Evolutionary conservation across 2,113 vertebrate species (phyloP), one percentile per base, ranked within the genome.

Genomic region (Entelurus aequoreus): DNA sequence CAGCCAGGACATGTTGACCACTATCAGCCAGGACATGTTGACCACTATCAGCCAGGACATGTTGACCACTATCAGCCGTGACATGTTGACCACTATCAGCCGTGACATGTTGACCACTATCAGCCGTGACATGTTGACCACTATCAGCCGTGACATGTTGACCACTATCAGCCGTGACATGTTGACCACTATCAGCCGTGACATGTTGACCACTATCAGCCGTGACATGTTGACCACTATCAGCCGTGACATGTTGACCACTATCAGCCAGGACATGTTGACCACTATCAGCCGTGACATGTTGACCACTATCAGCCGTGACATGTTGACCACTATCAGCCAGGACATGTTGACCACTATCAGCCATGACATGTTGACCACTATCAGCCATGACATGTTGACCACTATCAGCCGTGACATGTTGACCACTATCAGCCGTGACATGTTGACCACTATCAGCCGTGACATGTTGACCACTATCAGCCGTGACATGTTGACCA

Each of bases 1-100:
- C 28, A 28, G 19, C 19, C n/a, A n/a, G n/a, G 90, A 82, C 62
- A 54, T 51, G 28, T 66, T 58, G 62, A 28, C 28, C 28, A 28
- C 28, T 28, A 28, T 4, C 28, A 28, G 19, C 19, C n/a, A n/a
- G n/a, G 90, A 82, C 62, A 54, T 51, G 28, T 66, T 58, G 62
- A 28, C 28, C 28, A 28, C 28, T 28, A 28, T 4, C 28, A 28
- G 19, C 19, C n/a, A n/a, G n/a, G 90, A 82, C 62, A 54, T 51
- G 28, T 66, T 58, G 62, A 28, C 28, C 28, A 28, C 28, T 28
- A 28, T 4, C 28, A 28, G 19, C 19, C n/a, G n/a, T n/a, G 90
- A 82, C 62, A 54, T 51, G 28, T 66, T 58, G 62, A 28, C 28
- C 28, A 28, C 28, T 28, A 28, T 4, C 28, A 28, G 19, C 19